A percentile compares a stretch with the other conserved stretches of the same genome.
These are phyloP conservation scores for Montifringilla adamsi DNA, from an alignment of 2,113 vertebrate species.

Conservation along the genomic window DNA sequence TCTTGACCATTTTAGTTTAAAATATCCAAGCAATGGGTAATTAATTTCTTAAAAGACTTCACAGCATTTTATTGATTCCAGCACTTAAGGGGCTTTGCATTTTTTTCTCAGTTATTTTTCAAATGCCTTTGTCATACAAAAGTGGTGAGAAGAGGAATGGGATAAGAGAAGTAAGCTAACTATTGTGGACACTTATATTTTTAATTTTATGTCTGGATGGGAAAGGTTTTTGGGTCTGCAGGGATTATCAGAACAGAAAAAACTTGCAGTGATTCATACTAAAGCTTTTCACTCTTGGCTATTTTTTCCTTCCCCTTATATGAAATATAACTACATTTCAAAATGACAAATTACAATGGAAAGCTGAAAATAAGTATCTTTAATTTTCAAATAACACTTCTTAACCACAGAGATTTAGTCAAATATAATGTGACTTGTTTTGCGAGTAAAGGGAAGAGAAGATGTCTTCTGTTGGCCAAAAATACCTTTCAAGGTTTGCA, in stretches of 20 bases:
- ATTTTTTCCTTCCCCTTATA: neutral
- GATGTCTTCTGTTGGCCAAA: neutral
- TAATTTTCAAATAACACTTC: neutral
- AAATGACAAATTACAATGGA: neutral
- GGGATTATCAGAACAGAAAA: neutral
- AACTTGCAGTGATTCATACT: neutral
- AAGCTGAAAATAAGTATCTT: neutral
- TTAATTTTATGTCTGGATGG: neutral
- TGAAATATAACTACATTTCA: neutral
- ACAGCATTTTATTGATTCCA: constrained; percentile 5
- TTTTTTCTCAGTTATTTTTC: neutral
- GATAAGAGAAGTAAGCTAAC: neutral
- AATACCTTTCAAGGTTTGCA: neutral
- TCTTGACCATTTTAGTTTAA: constrained; percentile 13
- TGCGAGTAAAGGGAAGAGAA: neutral
- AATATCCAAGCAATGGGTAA: neutral
- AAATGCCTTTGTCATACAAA: neutral
- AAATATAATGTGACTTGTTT: neutral
- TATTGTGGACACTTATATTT: neutral
- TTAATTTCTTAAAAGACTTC: constrained; percentile 2
- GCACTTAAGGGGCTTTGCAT: neutral
- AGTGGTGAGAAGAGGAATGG: neutral
- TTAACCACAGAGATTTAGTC: neutral
- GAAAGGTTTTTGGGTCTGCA: neutral
- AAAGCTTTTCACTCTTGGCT: neutral